phyloP scores from a whole-genome alignment of 1,140 invertebrate genomes.

The Papilio helenus region DNA sequence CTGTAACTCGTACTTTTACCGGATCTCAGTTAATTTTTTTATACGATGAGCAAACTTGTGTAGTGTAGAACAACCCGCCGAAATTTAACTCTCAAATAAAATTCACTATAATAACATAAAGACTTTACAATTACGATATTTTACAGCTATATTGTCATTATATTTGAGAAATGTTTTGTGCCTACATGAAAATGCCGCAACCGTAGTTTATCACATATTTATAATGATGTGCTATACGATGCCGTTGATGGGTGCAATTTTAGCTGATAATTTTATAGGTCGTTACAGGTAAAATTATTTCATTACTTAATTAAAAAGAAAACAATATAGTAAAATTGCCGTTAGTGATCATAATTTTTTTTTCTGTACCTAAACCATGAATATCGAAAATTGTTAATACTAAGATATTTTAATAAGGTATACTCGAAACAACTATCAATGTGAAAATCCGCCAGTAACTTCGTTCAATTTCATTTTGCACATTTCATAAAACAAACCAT shows the following conservation, averaged over 20 bases:
- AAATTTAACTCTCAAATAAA: too few relatives aligned
- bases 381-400: too few relatives aligned
- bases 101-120: not conserved
- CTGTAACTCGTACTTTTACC: too few relatives aligned
- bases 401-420: too few relatives aligned
- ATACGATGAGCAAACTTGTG: not conserved
- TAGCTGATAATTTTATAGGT: constrained; percentile 92
- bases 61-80: not conserved
- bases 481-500: too few relatives aligned
- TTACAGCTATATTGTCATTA: constrained; percentile 89
- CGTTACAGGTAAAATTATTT: constrained; percentile 85
- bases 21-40: not conserved
- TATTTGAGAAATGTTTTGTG: constrained; percentile 86
- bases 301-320: not conserved
- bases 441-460: too few relatives aligned
- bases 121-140: not conserved
- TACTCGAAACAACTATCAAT: too few relatives aligned
- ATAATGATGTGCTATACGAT: constrained; percentile 91
- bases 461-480: too few relatives aligned
- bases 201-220: constrained; percentile 91
- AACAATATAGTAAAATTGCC: not conserved
- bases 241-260: constrained; percentile 89
- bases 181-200: constrained; percentile 85
- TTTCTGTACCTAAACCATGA: too few relatives aligned
- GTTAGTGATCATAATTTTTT: too few relatives aligned